Evolutionary conservation across 30 jellyfish, hydroid and myxozoan genomes (phyloP), one percentile per base, ranked within the genome.

Genomic region (Cassiopea andromeda): DNA sequence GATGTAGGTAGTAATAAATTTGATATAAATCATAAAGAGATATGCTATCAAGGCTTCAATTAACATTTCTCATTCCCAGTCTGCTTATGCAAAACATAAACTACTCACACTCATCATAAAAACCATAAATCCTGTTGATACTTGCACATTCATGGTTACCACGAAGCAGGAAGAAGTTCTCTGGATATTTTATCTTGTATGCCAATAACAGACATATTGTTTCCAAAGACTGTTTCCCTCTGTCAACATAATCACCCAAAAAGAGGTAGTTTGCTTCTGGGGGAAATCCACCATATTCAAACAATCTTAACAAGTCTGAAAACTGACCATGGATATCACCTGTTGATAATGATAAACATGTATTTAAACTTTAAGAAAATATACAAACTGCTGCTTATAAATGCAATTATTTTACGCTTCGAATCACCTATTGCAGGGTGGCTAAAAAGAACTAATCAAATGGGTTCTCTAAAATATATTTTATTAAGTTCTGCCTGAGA

Each of bases 91-190:
- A 68, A 57, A 49, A 46, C 17, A 61, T 4, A 9, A 14, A 3
- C 13, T 18, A 92, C 99, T 80, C 77, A 93, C 99, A 97, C 91
- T 97, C 99, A 74, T 97, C 99, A 89, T 92, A 97, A 85, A 97
- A 97, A 43, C 99, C 99, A 88, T 97, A 97, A 17, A 97, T 97
- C 87, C 99, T 88, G 98, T 97, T 97, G 82, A 97, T 97, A 87
- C 98, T 93, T 44, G 99, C 99, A 93, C 99, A 97, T 73, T 97
- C 99, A 49, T 97, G 99, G 77, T 97, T 97, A 16, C 99, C 99
- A 38, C 99, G 87, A 61, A 97, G 93, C 27, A 97, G 94, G 87
- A 97, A 97, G 89, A 97, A 97, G 94, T 97, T 97, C 80, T 97
- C 99, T 48, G 99, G 99, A 83, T 97, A 97, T 48, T 97, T 97